Evolutionary conservation across 2,888 invertebrate species (phyloP).

Genomic region (Limenitis camilla): DNA sequence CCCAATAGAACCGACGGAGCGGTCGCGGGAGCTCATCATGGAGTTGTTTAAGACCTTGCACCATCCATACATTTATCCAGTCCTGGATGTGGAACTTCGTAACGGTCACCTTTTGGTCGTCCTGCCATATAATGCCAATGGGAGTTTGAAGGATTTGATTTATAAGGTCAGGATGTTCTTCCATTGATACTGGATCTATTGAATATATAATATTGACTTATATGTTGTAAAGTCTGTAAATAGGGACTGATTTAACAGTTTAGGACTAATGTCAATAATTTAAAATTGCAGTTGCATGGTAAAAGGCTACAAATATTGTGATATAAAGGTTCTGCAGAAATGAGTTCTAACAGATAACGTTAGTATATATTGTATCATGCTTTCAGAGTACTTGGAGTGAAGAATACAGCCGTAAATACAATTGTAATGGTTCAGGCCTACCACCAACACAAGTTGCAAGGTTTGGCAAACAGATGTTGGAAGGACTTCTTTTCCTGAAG

Average conservation of each 20-base stretch:
- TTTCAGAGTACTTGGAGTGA: slow-evolving; percentile 86
- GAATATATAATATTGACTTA: too few species aligned
- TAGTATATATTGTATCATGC: too few species aligned
- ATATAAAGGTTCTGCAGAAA: too few species aligned
- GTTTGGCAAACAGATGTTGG: slow-evolving; percentile 89
- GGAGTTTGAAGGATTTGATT: slow-evolving; percentile 92
- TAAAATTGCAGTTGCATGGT: too few species aligned
- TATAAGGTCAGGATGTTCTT: slow-evolving; percentile 78
- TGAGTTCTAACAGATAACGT: too few species aligned
- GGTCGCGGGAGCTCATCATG: slow-evolving; percentile 80
- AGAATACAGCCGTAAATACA: slow-evolving; percentile 85
- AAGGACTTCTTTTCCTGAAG: slow-evolving; percentile 88
- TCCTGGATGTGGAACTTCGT: slow-evolving; percentile 88
- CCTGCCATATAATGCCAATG: slow-evolving; percentile 87
- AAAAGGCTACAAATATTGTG: too few species aligned
- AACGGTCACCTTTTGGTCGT: slow-evolving; percentile 81
- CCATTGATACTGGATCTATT: too few species aligned
- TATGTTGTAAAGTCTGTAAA: too few species aligned
- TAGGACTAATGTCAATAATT: too few species aligned
- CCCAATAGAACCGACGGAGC: slow-evolving; percentile 78
- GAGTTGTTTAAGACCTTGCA: slow-evolving; percentile 89
- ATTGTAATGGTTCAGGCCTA: slow-evolving; percentile 79
- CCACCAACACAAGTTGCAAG: slow-evolving; percentile 87
- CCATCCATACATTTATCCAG: slow-evolving; percentile 94
- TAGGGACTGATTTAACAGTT: too few species aligned